Evolutionary conservation across 1,140 invertebrate genomes (phyloP).

Genomic region (Vollenhovia emeryi): DNA sequence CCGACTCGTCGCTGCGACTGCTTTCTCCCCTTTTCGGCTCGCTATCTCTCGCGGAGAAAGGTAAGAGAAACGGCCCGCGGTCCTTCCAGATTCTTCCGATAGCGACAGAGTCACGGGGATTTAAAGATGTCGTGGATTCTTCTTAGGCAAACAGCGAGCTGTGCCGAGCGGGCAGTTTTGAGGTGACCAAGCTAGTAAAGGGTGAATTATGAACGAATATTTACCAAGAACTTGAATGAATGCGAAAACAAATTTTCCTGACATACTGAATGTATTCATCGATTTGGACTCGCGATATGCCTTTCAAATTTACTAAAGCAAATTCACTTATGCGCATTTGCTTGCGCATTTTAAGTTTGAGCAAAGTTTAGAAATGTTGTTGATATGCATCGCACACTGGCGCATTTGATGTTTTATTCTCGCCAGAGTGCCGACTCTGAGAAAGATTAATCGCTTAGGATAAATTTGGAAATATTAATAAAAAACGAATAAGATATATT

Average conservation of each 20-base stretch:
- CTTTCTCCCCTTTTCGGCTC: constrained; percentile 38
- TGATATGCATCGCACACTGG: too few relatives aligned
- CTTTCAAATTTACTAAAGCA: neutral
- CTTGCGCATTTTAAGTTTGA: too few relatives aligned
- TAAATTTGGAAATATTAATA: neutral
- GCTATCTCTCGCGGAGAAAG: constrained; percentile 21
- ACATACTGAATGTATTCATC: neutral
- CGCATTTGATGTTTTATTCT: too few relatives aligned
- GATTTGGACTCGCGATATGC: neutral
- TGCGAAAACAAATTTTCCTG: neutral
- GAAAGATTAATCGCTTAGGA: neutral
- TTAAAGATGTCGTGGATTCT: constrained; percentile 6
- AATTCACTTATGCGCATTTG: neutral
- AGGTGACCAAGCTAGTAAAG: neutral
- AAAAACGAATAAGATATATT: neutral
- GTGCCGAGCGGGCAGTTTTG: neutral
- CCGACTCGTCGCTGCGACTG: neutral
- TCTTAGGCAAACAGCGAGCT: neutral
- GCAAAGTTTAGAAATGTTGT: too few relatives aligned
- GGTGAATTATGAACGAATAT: neutral
- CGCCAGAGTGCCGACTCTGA: too few relatives aligned
- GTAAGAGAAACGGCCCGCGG: constrained; percentile 28
- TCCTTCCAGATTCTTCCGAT: constrained; percentile 56
- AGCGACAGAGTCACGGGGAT: constrained; percentile 15
- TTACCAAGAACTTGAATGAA: neutral